Evolutionary conservation across 2,797 vertebrate species (phyloP), one percentile per base, ranked within the genome.

Genomic region (Tympanoctomys barrerae): DNA sequence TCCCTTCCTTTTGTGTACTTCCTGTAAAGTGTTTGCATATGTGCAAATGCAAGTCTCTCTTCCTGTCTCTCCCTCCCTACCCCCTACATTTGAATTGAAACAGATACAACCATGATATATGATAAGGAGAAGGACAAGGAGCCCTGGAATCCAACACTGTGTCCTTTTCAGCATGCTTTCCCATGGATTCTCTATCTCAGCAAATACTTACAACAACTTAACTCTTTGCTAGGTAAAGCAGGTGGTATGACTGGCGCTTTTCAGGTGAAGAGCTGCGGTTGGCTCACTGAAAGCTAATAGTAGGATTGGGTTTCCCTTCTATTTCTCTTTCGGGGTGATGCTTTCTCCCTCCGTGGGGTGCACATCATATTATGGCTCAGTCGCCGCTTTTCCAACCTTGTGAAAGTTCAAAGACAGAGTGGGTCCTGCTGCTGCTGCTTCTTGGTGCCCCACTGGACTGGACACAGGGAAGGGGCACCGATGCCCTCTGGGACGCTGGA

Each of bases 181-280:
- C 46, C 16, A 12, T 78, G 42, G 13, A 4, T 59, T 79, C 36
- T 68, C 91, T 73, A 52, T 68, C 91, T 68, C 68, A 85, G 66
- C 66, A 71, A 90, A 24, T 86, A 68, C 84, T 87, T 91, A 39
- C 75, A 92, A 78, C 54, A 52, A 54, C 61, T 73, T 19, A 14
- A 21, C 14, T 22, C 5, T 54, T 75, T 59, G 31, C 62, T 83
- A 57, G 71, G 70, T 52, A 68, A 64, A 62, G 57, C 46, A 73
- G n/a, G 21, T 70, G 21, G 77, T 21, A 18, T 36, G 46, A 81
- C 33, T 8, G 26, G 73, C 70, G 24, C 64, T 89, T 84, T 68
- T 52, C 6, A 36, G n/a, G 31, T 62, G n/a, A 92, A 21, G 1
- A 91, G 61, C n/a, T 70, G 70, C 28, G 46, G 57, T 28, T 68